Evolutionary conservation across 2,113 vertebrate species (phyloP), one percentile per base, ranked within the genome.

Genomic region (Muntiacus muntjak): DNA sequence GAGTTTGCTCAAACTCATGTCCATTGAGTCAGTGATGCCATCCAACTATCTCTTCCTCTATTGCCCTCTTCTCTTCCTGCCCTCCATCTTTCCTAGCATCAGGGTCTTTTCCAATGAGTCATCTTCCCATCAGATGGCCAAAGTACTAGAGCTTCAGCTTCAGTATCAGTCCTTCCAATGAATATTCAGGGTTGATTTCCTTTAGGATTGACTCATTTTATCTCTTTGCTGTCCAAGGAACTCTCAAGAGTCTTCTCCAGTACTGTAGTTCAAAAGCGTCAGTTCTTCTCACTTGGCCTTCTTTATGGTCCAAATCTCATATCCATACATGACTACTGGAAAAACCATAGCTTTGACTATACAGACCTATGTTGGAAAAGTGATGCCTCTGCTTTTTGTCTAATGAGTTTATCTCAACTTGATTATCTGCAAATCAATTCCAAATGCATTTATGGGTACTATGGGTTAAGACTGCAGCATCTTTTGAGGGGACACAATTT

Each of bases 51-150:
- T 71, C 64, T 12, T 71, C n/a, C 17, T 71, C 67, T 71, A n/a
- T 71, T 19, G 0, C 9, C 33, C 33, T 17, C 64, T 67, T 67
- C 64, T 67, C 33, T 21, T 36, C 2, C n/a, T 21, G 67, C 5
- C 4, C 2, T 40, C 19, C 12, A 12, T 71, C 67, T 23, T 12
- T 23, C 0, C 0, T 19, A 12, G 67, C 5, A 71, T 71, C n/a
- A 71, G 10, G 5, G n/a, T 71, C 17, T 71, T 71, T 71, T 71
- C 21, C 0, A 40, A 71, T 71, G n/a, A 71, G 1, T 23, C 0
- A 0, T 36, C 67, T 71, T 71, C 19, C 5, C 19, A 71, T 40
- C 10, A 23, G 19, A 1, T 40, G 67, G 67, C 67, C n/a, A 12
- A 40, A 40, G n/a, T 40, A 40, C 19, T 71, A 40, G 67, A 40